These are phyloP conservation scores for Diorhabda sublineata DNA, from an alignment of 1,140 invertebrate genomes.

Conservation along the genomic window DNA sequence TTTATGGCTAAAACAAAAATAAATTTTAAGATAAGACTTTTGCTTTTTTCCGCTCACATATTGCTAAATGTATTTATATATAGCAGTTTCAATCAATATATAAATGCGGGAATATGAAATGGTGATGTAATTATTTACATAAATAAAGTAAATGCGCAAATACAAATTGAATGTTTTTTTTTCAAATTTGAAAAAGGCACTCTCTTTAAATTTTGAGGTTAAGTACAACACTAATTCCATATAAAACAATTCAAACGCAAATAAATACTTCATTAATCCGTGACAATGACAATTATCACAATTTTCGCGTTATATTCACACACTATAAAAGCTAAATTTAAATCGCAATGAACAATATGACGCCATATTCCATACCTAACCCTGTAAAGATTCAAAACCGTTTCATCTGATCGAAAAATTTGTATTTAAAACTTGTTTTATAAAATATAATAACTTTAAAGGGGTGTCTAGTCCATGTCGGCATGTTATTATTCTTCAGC, in stretches of 20 bases:
- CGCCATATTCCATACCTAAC: conserved; percentile 56
- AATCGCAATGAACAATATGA: conserved; percentile 47
- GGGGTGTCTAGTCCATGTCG: conserved; percentile 56
- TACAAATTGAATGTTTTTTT: conserved; percentile 9
- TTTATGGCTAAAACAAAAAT: too few relatives aligned
- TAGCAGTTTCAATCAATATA: conserved; percentile 11
- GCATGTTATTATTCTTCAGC: conserved; percentile 61
- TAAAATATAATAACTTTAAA: conserved; percentile 38
- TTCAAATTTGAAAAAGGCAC: neutral
- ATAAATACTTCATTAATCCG: neutral
- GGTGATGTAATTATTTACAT: conserved; percentile 22
- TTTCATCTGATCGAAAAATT: conserved; percentile 38
- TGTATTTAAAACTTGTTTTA: conserved; percentile 7
- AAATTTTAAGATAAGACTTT: too few relatives aligned
- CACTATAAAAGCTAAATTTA: conserved; percentile 47
- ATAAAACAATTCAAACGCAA: neutral
- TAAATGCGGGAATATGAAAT: conserved; percentile 4
- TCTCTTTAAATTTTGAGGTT: neutral
- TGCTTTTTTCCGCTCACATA: neutral
- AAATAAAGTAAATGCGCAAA: conserved; percentile 18
- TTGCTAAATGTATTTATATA: neutral
- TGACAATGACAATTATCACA: neutral
- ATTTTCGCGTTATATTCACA: neutral
- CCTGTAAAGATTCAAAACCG: conserved; percentile 40
- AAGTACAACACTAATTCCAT: neutral